These are phyloP conservation scores for Drosophila maculinotata DNA, from an alignment of 2,888 invertebrate genomes.

Conservation along the genomic window DNA sequence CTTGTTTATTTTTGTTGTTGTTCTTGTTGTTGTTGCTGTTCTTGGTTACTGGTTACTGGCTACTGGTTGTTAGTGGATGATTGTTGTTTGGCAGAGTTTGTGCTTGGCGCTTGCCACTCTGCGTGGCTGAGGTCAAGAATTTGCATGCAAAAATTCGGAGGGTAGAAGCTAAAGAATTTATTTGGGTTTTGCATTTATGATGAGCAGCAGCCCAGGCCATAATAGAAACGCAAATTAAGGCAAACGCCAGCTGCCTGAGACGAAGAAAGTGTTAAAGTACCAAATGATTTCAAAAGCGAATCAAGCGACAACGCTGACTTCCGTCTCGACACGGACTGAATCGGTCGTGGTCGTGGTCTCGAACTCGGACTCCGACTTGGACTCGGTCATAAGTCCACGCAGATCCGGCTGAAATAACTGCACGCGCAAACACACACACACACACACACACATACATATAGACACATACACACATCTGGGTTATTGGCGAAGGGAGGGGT, in stretches of 20 bases:
- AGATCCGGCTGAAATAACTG: constrained; percentile 66
- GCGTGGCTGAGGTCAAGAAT: constrained; percentile 71
- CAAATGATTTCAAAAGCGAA: constrained; percentile 44
- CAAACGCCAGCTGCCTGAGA: constrained; percentile 20
- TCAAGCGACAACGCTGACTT: constrained; percentile 42
- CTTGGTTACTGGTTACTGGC: constrained; percentile 4
- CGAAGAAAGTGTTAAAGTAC: constrained; percentile 69
- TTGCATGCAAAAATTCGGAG: constrained; percentile 65
- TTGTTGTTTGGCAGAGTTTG: constrained; percentile 1
- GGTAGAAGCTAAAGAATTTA: constrained; percentile 54
- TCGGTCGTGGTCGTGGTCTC: not conserved
- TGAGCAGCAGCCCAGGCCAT: constrained; percentile 40
- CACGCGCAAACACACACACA: constrained; percentile 41
- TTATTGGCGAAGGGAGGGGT: not conserved
- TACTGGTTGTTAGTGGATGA: not conserved
- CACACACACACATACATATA: constrained; percentile 1
- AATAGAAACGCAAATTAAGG: constrained; percentile 67
- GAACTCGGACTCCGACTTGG: not conserved
- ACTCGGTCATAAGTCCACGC: constrained; percentile 47
- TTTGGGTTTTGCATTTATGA: constrained; percentile 76
- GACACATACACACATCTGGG: constrained; percentile 9
- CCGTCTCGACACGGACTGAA: constrained; percentile 27
- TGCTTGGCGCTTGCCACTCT: constrained; percentile 3
- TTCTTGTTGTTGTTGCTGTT: no score
- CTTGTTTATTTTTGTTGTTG: no score